These are phyloP conservation scores for Caenorhabditis brenneri DNA, from an alignment of 1,140 invertebrate genomes.

Conservation along the genomic window DNA sequence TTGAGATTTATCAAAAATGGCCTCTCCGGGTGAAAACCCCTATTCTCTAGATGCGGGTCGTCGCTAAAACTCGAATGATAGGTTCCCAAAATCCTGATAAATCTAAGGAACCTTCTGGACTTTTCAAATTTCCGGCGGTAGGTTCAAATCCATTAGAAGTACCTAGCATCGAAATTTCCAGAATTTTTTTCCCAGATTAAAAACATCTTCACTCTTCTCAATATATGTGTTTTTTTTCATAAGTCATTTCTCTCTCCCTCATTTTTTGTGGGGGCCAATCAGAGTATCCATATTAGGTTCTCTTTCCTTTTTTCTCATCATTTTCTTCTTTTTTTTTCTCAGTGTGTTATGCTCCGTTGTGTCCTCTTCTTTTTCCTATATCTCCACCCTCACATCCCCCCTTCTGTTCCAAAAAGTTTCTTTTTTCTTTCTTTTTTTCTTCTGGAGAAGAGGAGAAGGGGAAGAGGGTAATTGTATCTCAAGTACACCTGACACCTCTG, in stretches of 20 bases:
- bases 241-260: not conserved
- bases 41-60: too few species aligned
- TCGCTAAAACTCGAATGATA: too few species aligned
- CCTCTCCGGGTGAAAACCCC: too few species aligned
- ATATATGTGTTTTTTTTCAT: too few species aligned
- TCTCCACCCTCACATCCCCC: not conserved
- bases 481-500: not conserved
- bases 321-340: not conserved
- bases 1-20: too few species aligned
- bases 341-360: not conserved
- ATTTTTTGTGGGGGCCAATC: not conserved
- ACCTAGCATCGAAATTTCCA: too few species aligned
- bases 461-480: not conserved
- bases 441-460: not conserved
- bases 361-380: not conserved
- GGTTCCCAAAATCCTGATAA: too few species aligned
- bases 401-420: too few species aligned
- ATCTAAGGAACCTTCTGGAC: too few species aligned
- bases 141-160: too few species aligned
- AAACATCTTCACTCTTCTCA: not conserved
- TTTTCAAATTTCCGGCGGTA: too few species aligned
- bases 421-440: not conserved
- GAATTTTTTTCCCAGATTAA: too few species aligned
- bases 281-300: conserved; percentile 12
- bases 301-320: not conserved